Evolutionary conservation across 2,888 invertebrate genomes (phyloP).

Genomic region (Eristalis tenax): DNA sequence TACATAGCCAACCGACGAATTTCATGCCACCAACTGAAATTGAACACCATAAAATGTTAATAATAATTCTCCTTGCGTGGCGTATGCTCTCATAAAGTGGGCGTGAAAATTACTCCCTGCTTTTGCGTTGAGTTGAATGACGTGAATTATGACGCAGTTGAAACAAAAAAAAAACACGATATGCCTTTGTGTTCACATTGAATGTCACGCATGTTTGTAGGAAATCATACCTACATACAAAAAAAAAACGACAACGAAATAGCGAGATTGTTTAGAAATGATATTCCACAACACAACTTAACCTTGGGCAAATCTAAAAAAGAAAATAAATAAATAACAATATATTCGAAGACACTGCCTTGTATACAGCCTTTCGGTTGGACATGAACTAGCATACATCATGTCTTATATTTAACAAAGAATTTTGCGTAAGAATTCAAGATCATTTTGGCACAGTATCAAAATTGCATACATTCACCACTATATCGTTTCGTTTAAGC

Average conservation of each 20-base stretch:
- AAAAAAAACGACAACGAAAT: not conserved
- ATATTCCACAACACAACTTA: not conserved
- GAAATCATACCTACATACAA: no score
- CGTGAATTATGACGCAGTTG: not conserved
- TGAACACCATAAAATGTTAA: not conserved
- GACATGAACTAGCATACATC: conserved; percentile 16
- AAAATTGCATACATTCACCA: conserved; percentile 10
- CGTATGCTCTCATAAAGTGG: not conserved
- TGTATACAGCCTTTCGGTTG: not conserved
- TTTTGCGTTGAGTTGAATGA: not conserved
- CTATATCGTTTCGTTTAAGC: not conserved
- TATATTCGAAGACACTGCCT: not conserved
- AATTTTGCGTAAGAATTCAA: conserved; percentile 47
- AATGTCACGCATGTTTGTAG: not conserved
- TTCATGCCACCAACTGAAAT: not conserved
- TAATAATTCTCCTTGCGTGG: not conserved
- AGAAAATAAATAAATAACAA: not conserved
- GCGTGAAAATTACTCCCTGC: not conserved
- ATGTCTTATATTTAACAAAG: conserved; percentile 6
- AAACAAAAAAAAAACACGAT: not conserved
- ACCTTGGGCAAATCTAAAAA: not conserved
- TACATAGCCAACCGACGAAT: not conserved
- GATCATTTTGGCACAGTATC: conserved; percentile 38
- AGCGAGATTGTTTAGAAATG: not conserved
- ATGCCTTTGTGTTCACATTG: not conserved